Evolutionary conservation across 1,140 invertebrate species (phyloP).

Genomic region (Geopemphigus sp.): DNA sequence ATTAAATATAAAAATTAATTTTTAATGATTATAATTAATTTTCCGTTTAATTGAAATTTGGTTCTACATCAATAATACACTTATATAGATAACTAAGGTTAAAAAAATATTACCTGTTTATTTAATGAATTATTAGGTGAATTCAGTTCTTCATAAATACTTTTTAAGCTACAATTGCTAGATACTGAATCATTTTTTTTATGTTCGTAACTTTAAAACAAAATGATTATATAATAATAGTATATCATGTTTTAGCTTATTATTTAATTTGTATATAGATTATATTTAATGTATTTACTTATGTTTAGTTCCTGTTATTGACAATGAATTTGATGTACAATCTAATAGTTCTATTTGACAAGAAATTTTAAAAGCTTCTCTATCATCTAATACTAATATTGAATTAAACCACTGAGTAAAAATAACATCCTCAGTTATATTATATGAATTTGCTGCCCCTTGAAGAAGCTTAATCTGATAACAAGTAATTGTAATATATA

Average conservation of each 20-base stretch:
- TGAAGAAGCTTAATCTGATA: conserved; percentile 86
- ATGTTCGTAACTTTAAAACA: conserved; percentile 59
- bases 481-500: neutral
- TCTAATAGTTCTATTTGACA: conserved; percentile 81
- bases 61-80: no score
- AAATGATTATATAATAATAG: conserved; percentile 4
- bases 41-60: no score
- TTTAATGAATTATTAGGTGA: conserved; percentile 78
- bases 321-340: conserved; percentile 52
- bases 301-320: conserved; percentile 9
- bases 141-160: conserved; percentile 59
- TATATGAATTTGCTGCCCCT: conserved; percentile 95
- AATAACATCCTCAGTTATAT: conserved; percentile 74
- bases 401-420: conserved; percentile 94
- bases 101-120: conserved; percentile 55
- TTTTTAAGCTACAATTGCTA: conserved; percentile 81
- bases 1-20: neutral
- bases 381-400: conserved; percentile 82
- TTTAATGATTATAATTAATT: neutral
- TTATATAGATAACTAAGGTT: no score
- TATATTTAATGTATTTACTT: conserved; percentile 10
- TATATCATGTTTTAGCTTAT: neutral
- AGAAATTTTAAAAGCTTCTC: conserved; percentile 85
- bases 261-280: neutral
- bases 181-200: conserved; percentile 88